These are phyloP conservation scores for Nemotelus pantherinus DNA, from an alignment of 2,888 invertebrate species.

Conservation along the genomic window DNA sequence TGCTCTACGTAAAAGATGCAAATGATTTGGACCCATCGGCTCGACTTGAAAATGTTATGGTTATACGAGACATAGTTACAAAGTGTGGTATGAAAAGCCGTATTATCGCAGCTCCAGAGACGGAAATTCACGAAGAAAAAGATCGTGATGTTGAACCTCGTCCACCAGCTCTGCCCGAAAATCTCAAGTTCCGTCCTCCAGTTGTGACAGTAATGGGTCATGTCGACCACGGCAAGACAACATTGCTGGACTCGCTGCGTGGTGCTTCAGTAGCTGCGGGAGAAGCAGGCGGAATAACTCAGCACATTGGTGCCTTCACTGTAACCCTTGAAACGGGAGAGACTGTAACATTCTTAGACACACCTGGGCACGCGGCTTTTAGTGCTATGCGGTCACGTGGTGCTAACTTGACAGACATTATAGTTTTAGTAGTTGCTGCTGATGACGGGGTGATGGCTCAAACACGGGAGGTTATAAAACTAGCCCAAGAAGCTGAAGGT, in stretches of 20 bases:
- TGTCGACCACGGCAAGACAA: constrained; percentile 99
- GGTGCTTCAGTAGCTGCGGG: constrained; percentile 86
- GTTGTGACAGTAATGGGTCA: constrained; percentile 99
- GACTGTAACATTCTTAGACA: constrained; percentile 93
- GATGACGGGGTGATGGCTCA: constrained; percentile 99
- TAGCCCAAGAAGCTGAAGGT: constrained; percentile 83
- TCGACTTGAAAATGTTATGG: constrained; percentile 71
- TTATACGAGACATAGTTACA: constrained; percentile 75
- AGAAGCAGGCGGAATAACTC: constrained; percentile 99
- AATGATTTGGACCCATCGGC: constrained; percentile 68
- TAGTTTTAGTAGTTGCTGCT: constrained; percentile 95
- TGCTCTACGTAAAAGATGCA: constrained; percentile 72
- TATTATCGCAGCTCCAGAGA: constrained; percentile 66
- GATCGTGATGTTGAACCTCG: constrained; percentile 69
- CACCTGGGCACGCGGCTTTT: constrained; percentile 99
- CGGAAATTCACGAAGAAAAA: constrained; percentile 54
- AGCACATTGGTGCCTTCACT: constrained; percentile 98
- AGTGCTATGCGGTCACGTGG: constrained; percentile 92
- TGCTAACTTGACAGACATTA: constrained; percentile 92
- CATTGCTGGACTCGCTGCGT: constrained; percentile 87
- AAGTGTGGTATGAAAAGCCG: constrained; percentile 74
- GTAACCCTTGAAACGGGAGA: constrained; percentile 77
- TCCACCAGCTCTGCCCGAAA: constrained; percentile 73
- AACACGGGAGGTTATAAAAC: constrained; percentile 88
- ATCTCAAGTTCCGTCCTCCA: constrained; percentile 81